Evolutionary conservation across 1,140 invertebrate genomes (phyloP), one percentile per base, ranked within the genome.

Genomic region (Lucilia cuprina): DNA sequence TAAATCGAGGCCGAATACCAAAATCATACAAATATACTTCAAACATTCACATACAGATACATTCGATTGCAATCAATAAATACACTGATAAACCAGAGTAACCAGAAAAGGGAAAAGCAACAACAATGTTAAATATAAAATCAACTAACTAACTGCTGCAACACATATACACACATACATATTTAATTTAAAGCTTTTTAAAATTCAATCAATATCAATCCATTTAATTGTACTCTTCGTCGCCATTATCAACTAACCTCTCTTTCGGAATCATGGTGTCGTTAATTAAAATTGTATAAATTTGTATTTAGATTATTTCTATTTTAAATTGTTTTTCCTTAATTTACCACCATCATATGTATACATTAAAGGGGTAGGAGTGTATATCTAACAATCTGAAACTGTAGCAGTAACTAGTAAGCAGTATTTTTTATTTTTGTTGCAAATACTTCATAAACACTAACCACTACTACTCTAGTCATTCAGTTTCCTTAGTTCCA

Each of bases 1-100:
- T 90, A 87, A 82, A 85, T 25, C 70, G 60, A 74, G 83, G 34
- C n/a, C 75, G 85, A 70, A 70, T 70, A 17, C 14, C 55, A 7
- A n/a, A n/a, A n/a, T 12, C 14, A 60, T 41, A 41, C 41, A 41
- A 41, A 41, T 41, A 41, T 41, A 41, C 41, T 41, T 41, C 41
- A 41, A 41, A 41, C 41, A 41, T 5, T 60, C n/a, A 8, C 55
- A 60, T 17, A 60, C 14, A 17, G 55, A 60, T 60, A 70, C 19
- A 70, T 70, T 55, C 17, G 19, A 70, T 10, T 70, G 60, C 19
- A 70, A 21, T 70, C 60, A 19, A 70, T 70, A 70, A 70, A 70
- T 70, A 70, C 21, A 70, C 65, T 70, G 65, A 70, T 70, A 70
- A 70, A 70, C 21, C 19, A 70, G 19, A 21, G 8, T 21, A 70